Base-by-base conservation (phyloP, 2,888 invertebrate species). In the Andrena marginata region DNA sequence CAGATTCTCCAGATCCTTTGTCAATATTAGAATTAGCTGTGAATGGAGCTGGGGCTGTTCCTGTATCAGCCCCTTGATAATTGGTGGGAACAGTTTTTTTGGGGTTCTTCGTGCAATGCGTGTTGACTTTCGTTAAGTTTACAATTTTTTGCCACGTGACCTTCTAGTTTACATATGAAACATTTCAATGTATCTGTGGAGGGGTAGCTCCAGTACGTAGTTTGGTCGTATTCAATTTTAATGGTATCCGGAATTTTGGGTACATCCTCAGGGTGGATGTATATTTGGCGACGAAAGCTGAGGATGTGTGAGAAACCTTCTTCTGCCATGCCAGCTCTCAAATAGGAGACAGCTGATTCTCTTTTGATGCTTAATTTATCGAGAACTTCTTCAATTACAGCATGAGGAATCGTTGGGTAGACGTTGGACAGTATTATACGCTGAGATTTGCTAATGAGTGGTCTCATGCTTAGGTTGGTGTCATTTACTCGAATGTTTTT, bases 381-480 rank as follows among this genome's bases (percentile, higher is more conserved):
- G n/a, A n/a, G 48, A 20, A 1, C 49, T 35, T 65, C 51, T 60
- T 71, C 26, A 2, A 71, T 77, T n/a, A n/a, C n/a, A n/a, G 65
- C 5, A 16, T 71, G 69, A 7, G 71, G 65, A 13, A 49, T 63
- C n/a, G 49, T 59, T 23, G 84, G 88, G 68, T 79, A 81, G 0
- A 90, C 87, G 72, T 90, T 89, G 10, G 89, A 90, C 7, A 90
- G 59, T n/a, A 77, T 72, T 42, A 77, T 59, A 10, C 77, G 59
- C 54, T 80, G 48, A 10, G 49, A 54, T 56, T 51, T 35, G 6
- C 86, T 85, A 7, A 90, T 82, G 8, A 89, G 74, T 51, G 84
- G 79, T 42, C 85, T 70, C 2, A 62, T 8, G n/a, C 20, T 8
- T 33, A 62, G 4, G 33, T 62, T 33, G 2, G 33, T 33, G n/a